Percentiles rank a stretch among this genome's conserved stretches.
Evolutionary conservation across 2,113 vertebrate genomes (phyloP).

Genomic region (Albula glossodonta): DNA sequence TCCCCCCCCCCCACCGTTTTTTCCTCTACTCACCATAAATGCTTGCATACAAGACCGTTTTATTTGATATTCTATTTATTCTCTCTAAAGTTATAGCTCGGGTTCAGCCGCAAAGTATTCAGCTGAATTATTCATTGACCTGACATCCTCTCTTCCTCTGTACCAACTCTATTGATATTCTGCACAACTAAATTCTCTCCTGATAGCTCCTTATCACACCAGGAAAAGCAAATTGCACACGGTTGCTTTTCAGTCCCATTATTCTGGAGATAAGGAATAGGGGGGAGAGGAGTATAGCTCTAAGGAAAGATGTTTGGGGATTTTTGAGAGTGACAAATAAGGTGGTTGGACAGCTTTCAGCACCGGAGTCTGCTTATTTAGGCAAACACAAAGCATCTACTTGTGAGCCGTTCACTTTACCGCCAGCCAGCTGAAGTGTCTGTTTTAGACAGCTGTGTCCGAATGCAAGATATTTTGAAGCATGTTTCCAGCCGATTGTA

Average conservation of each 20-base stretch:
- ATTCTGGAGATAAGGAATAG: not conserved
- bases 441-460: not conserved
- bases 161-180: conserved; percentile 27
- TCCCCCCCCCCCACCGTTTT: too few relatives aligned
- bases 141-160: conserved; percentile 4
- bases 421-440: not conserved
- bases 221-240: not conserved
- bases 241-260: not conserved
- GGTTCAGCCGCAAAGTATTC: conserved; percentile 11
- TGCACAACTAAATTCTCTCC: conserved; percentile 6
- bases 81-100: not conserved
- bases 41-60: too few relatives aligned
- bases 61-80: conserved; percentile 3
- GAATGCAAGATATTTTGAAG: not conserved
- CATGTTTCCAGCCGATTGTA: too few relatives aligned
- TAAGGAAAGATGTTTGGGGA: not conserved
- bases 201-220: conserved; percentile 16
- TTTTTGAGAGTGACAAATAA: not conserved
- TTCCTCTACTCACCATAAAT: too few relatives aligned
- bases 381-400: not conserved
- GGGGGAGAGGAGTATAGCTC: not conserved
- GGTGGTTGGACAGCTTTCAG: not conserved
- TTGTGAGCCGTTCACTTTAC: not conserved
- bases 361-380: not conserved
- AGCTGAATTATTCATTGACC: conserved; percentile 25